Conservation (phyloP, 2,888 invertebrate species). For the Ornithoptera alexandrae region DNA sequence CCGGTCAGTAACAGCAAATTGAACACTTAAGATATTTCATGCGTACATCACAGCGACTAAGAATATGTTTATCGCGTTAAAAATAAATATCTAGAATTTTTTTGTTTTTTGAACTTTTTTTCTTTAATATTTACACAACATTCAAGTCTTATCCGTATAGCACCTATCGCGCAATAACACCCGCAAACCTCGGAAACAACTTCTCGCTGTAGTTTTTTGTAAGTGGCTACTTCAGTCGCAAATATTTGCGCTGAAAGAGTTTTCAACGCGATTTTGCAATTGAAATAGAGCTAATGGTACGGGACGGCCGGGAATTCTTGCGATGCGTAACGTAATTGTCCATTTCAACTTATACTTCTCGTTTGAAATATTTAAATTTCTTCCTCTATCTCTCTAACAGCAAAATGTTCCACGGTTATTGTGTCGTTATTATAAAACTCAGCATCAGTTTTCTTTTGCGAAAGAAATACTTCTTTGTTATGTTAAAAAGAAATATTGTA, state of each 20-base stretch:
- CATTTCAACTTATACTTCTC: slow-evolving; percentile 30
- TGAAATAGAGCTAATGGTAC: slow-evolving; percentile 34
- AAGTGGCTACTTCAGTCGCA: slow-evolving; percentile 45
- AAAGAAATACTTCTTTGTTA: slow-evolving; percentile 24
- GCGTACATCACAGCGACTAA: too few relatives aligned
- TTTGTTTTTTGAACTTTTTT: neutral
- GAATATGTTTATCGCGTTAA: too few relatives aligned
- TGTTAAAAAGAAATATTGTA: slow-evolving; percentile 23
- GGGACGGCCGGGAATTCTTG: slow-evolving; percentile 24
- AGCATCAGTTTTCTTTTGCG: slow-evolving; percentile 23
- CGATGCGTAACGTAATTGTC: slow-evolving; percentile 31
- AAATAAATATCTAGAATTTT: too few relatives aligned
- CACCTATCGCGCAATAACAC: slow-evolving; percentile 36
- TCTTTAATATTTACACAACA: neutral
- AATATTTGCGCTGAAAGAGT: slow-evolving; percentile 49
- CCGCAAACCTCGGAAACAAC: slow-evolving; percentile 45
- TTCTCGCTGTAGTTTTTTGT: slow-evolving; percentile 47
- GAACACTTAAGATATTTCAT: too few relatives aligned
- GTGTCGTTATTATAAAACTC: slow-evolving; percentile 24
- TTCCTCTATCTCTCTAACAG: slow-evolving; percentile 25
- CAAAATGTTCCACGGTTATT: slow-evolving; percentile 18
- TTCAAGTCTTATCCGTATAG: slow-evolving; percentile 34
- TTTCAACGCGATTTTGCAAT: slow-evolving; percentile 46
- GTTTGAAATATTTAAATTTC: slow-evolving; percentile 31
- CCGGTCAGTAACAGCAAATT: too few relatives aligned